Base-by-base conservation (phyloP, 2,797 vertebrate genomes). In the Oceanodroma leucorhoa region DNA sequence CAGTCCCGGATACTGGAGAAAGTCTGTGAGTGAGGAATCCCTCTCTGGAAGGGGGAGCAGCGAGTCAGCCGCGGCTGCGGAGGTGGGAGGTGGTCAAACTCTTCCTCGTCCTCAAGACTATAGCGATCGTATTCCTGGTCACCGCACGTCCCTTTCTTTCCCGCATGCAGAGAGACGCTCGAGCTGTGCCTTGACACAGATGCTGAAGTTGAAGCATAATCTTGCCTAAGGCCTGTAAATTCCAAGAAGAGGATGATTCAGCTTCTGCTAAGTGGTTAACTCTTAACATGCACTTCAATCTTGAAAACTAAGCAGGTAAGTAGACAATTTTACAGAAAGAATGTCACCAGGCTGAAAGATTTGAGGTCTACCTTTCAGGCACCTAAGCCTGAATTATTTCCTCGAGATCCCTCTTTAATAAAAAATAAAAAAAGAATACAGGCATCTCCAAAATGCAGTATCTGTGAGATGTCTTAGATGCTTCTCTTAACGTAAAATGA, bases 1-100 rank as follows among this genome's bases (percentile, higher is more conserved):
- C 99, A 99, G 87, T 99, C 99, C 96, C 99, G 98, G 89, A 99
- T 98, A 97, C 99, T 99, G 95, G 99, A 99, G 97, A 99, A 99
- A 97, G 99, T 99, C 97, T 99, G 99, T 64, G 99, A 99, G 94
- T 99, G 99, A 83, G 99, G 98, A 92, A 99, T 98, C 62, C 99
- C 97, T 96, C 98, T 98, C 97, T 99, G 99, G 98, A 99, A 99
- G 43, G 99, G 99, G 29, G 99, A 98, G 54, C 99, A 99, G 62
- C 99, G 98, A 72, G 99, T 99, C 61, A 99, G 98, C 32, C 99
- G 98, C 3, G 99, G 99, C 97, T 99, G 99, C 0, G 99, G 99
- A 83, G 99, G 99, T 9, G 99, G 99, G 34, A 99, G 97, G 91
- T 99, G 99, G 96, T 99, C 99, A 64, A 99, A 99, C 40, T 99